phyloP scores from a whole-genome alignment of 92 coral and sea anemone genomes.

The Isaurus tuberculatus region DNA sequence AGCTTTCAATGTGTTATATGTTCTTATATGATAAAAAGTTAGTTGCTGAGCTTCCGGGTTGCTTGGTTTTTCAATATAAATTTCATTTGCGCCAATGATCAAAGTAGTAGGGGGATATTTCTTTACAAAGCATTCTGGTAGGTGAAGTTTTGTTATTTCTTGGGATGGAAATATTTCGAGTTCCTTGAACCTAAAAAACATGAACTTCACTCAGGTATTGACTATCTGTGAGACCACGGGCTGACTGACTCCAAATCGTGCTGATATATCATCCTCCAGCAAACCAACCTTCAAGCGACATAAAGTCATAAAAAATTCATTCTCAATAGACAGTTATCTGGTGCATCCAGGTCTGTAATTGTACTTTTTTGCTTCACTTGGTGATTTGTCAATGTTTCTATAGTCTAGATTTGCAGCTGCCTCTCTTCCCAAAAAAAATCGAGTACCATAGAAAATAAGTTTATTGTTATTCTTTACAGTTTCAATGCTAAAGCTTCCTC shows the following conservation, averaged over 20 bases:
- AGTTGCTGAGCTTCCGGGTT: too few species aligned
- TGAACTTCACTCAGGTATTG: too few species aligned
- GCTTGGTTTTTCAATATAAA: too few species aligned
- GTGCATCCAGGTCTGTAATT: conserved; percentile 36
- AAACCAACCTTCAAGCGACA: not conserved
- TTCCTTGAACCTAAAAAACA: too few species aligned
- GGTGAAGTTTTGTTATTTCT: too few species aligned
- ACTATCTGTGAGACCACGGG: too few species aligned
- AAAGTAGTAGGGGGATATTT: too few species aligned
- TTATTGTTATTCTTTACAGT: conserved; percentile 43
- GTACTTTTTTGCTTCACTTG: not conserved
- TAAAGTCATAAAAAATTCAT: conserved; percentile 10
- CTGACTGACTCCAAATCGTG: conserved; percentile 10
- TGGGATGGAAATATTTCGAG: too few species aligned
- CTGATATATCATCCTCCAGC: conserved; percentile 7
- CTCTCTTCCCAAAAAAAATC: conserved; percentile 46
- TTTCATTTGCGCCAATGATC: too few species aligned
- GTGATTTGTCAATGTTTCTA: not conserved
- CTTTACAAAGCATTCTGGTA: too few species aligned
- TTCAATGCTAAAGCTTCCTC: conserved; percentile 33
- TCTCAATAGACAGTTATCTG: conserved; percentile 38
- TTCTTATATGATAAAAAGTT: too few species aligned
- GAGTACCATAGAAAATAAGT: conserved; percentile 33
- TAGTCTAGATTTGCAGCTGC: conserved; percentile 29
- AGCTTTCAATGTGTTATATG: too few species aligned